phyloP scores from a whole-genome alignment of 2,113 vertebrate species.

The Platycercus adscitus region DNA sequence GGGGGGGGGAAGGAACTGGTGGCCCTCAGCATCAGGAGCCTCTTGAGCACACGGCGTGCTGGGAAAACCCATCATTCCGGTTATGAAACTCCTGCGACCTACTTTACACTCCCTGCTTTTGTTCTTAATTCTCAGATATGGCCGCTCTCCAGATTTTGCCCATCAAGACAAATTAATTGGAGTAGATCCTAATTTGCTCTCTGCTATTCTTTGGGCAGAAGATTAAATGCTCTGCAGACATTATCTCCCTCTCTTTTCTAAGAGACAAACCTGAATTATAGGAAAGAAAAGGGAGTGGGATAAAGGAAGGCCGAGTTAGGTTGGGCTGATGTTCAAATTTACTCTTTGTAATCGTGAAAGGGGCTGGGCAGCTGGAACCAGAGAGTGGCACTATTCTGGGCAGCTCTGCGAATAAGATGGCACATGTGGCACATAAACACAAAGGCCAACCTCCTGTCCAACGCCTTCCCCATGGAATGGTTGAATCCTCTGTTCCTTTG shows the following conservation, averaged over 20 bases:
- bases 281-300: not conserved
- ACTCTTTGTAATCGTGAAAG: not conserved
- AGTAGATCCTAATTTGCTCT: slow-evolving; percentile 78
- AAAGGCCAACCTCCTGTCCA: accelerated
- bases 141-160: slow-evolving; percentile 70
- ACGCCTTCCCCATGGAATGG: accelerated
- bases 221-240: slow-evolving; percentile 78
- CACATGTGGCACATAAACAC: not conserved
- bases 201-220: slow-evolving; percentile 71
- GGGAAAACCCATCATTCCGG: not conserved
- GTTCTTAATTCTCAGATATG: slow-evolving; percentile 75
- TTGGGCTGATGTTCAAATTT: not conserved
- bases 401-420: not conserved
- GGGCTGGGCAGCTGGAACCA: not conserved
- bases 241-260: slow-evolving; percentile 60
- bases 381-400: slow-evolving; percentile 8
- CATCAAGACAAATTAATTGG: slow-evolving; percentile 68
- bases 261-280: slow-evolving; percentile 41
- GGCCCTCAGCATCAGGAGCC: accelerated
- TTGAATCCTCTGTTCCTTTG: not conserved
- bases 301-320: slow-evolving; percentile 9
- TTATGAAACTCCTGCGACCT: slow-evolving; percentile 74
- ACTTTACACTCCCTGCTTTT: slow-evolving; percentile 72
- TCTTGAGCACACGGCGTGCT: accelerated
- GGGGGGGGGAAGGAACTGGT: accelerated